Evolutionary conservation across 2,797 vertebrate genomes (phyloP), one percentile per base, ranked within the genome.

Genomic region (Sebastiscus tertius): DNA sequence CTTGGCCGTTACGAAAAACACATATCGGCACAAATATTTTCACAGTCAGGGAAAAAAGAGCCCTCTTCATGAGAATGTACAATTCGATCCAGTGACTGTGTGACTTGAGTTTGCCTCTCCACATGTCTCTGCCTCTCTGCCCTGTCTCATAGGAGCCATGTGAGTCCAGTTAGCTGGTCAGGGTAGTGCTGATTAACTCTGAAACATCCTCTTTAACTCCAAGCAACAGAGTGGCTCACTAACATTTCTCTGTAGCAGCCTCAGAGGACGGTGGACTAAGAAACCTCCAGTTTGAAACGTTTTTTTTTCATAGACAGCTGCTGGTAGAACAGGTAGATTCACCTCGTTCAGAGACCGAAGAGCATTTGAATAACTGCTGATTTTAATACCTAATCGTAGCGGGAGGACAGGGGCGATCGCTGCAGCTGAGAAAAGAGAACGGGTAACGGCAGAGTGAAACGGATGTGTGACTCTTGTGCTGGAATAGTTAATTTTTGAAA

Each of bases 121-220:
- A 55, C 75, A 72, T 52, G 72, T 68, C 75, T 81, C 82, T 72
- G 83, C 75, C 80, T 73, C 77, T 75, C 58, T 27, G 31, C 65
- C 78, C 26, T 67, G 72, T 69, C 79, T 92, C 84, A 83, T 79
- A 73, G 62, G 76, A 93, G 79, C 87, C 96, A 95, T 95, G 94
- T 96, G 95, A 96, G 91, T 94, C 92, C 76, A 85, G 90, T 96
- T 96, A 96, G 86, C 87, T 88, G 82, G 85, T 91, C 91, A 93
- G 87, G 87, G 87, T 76, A 85, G 87, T 70, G 88, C 92, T 94
- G 88, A 92, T 93, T 93, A 89, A 84, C 92, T 92, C 84, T 94
- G 86, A 93, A 93, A 90, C 91, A 26, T 78, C 82, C 75, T 88
- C 88, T 79, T 79, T 88, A 60, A 85, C 86, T 80, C 62, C 42